These are phyloP conservation scores for Philypnodon macrostomus DNA, from an alignment of 2,797 vertebrate genomes.

Conservation along the genomic window DNA sequence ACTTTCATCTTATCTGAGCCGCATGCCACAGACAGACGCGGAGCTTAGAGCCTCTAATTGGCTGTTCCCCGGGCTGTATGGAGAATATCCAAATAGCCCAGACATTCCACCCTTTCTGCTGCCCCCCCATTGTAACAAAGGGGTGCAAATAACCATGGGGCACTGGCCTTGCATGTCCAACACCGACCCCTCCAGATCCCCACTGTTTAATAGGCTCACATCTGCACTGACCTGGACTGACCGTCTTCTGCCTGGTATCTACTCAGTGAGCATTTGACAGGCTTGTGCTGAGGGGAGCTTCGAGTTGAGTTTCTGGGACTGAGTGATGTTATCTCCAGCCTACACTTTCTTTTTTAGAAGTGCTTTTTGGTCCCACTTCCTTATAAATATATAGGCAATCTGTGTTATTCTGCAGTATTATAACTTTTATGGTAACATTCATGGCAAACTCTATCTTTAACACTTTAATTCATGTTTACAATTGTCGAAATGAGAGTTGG, in stretches of 20 bases:
- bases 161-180: constrained; percentile 51
- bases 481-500: too few species aligned
- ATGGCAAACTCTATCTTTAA: too few species aligned
- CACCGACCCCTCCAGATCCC: constrained; percentile 54
- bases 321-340: constrained; percentile 17
- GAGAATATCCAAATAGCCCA: constrained; percentile 60
- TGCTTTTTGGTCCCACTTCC: constrained; percentile 11
- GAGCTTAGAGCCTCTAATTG: constrained; percentile 67
- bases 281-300: constrained; percentile 35
- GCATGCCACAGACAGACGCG: constrained; percentile 62
- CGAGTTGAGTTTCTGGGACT: constrained; percentile 37
- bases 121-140: constrained; percentile 54
- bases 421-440: too few species aligned
- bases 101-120: constrained; percentile 52
- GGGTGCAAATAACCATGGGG: constrained; percentile 62
- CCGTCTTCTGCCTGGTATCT: constrained; percentile 45
- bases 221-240: constrained; percentile 65
- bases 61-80: constrained; percentile 59
- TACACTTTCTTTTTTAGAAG: too few species aligned
- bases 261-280: constrained; percentile 13
- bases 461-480: too few species aligned
- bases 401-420: constrained; percentile 4
- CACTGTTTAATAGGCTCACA: constrained; percentile 65
- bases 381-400: constrained; percentile 15
- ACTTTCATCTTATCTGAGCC: constrained; percentile 69